Evolutionary conservation across 2,888 invertebrate species (phyloP).

Genomic region (Himalopsyche tibetana): DNA sequence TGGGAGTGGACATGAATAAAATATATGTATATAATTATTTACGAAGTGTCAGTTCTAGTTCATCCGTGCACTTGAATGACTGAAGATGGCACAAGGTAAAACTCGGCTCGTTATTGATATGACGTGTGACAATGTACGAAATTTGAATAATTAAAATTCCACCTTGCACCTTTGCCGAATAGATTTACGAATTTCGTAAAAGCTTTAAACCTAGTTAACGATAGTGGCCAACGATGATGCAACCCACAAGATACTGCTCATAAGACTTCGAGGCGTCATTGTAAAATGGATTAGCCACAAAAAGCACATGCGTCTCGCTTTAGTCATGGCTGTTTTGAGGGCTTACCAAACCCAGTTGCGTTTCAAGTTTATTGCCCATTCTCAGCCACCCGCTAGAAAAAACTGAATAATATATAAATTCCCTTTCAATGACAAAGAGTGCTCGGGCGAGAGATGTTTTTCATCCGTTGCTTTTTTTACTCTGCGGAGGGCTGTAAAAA

Average conservation of each 20-base stretch:
- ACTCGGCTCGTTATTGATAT: too few species aligned
- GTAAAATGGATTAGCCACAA: conserved; percentile 28
- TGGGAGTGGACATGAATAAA: too few species aligned
- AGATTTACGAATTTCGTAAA: too few species aligned
- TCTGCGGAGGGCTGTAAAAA: background rate
- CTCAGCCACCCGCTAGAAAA: conserved; percentile 37
- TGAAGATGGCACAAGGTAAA: too few species aligned
- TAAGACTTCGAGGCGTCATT: background rate
- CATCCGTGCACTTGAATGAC: too few species aligned
- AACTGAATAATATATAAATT: conserved; percentile 48
- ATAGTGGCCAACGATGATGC: background rate
- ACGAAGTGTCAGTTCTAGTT: too few species aligned
- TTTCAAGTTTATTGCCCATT: conserved; percentile 32
- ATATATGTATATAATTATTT: too few species aligned
- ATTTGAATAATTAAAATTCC: too few species aligned
- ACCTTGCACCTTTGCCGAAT: too few species aligned
- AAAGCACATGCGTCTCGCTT: conserved; percentile 26
- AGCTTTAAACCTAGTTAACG: too few species aligned
- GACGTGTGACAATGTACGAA: too few species aligned
- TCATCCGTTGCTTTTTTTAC: background rate
- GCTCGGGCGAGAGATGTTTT: conserved; percentile 23
- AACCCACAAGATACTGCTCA: background rate
- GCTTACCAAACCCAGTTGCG: conserved; percentile 35
- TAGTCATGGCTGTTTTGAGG: conserved; percentile 23
- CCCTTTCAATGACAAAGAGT: conserved; percentile 45